Percentiles rank a stretch among this genome's conserved stretches.
phyloP scores from a whole-genome alignment of 2,888 invertebrate genomes.

The Pterostichus niger region DNA sequence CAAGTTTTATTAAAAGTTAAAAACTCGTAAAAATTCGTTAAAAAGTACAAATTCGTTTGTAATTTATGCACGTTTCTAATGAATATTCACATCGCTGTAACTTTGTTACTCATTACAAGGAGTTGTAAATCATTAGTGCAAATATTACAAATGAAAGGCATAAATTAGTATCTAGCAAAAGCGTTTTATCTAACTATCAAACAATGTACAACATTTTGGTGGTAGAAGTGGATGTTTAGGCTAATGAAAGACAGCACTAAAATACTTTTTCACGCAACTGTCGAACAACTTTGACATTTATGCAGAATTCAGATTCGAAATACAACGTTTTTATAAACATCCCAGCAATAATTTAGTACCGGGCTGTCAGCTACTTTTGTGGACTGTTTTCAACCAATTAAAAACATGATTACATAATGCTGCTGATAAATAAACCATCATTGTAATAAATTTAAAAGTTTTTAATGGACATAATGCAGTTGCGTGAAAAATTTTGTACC shows the following conservation, averaged over 20 bases:
- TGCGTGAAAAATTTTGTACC: no score
- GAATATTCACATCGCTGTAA: constrained; percentile 49
- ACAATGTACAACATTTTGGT: constrained; percentile 53
- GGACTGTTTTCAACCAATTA: no score
- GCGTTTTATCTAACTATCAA: constrained; percentile 22
- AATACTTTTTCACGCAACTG: no score
- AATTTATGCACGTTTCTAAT: constrained; percentile 52
- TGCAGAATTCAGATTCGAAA: no score
- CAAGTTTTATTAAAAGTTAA: constrained; percentile 43
- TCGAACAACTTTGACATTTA: no score
- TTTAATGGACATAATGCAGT: no score
- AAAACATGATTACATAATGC: no score
- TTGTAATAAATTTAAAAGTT: no score
- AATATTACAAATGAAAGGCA: constrained; percentile 9
- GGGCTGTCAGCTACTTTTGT: no score
- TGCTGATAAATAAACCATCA: no score
- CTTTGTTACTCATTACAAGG: constrained; percentile 37
- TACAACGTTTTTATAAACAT: no score
- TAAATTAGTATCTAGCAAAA: not conserved
- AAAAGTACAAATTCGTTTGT: constrained; percentile 47
- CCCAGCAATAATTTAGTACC: no score
- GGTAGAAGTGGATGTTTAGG: constrained; percentile 34
- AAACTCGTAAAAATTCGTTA: constrained; percentile 56
- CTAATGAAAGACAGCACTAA: constrained; percentile 59
- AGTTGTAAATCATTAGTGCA: constrained; percentile 38